Conservation (phyloP, 2,888 invertebrate genomes). For the Nysson spinosus region DNA sequence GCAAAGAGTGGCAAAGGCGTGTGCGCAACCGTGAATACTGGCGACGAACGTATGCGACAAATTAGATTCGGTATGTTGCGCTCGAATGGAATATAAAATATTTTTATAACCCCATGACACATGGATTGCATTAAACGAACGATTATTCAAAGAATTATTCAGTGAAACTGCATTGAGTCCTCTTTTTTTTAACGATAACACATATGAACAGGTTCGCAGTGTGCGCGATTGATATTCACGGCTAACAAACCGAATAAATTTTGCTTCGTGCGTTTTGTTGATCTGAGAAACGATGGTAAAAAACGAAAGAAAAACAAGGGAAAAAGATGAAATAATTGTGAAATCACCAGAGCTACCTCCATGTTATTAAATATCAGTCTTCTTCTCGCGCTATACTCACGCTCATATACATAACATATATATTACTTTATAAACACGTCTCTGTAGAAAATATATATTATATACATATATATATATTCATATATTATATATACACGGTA, state of each 20-base stretch:
- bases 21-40: constrained; percentile 24
- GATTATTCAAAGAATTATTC: too few relatives aligned
- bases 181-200: too few relatives aligned
- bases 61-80: neutral
- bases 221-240: neutral
- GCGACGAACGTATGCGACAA: too few relatives aligned
- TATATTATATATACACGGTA: constrained; percentile 47
- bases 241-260: neutral
- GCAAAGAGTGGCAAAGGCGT: constrained; percentile 43
- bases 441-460: constrained; percentile 46
- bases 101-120: too few relatives aligned
- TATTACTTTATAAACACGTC: constrained; percentile 39
- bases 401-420: constrained; percentile 51
- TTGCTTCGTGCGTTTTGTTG: neutral
- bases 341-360: constrained; percentile 76
- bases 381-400: constrained; percentile 63
- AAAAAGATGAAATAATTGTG: constrained; percentile 52
- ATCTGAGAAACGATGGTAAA: neutral
- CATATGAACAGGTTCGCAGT: too few relatives aligned
- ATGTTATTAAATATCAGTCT: constrained; percentile 72
- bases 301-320: constrained; percentile 5
- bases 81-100: too few relatives aligned
- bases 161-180: too few relatives aligned
- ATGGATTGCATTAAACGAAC: too few relatives aligned
- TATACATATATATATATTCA: constrained; percentile 42